A percentile compares a stretch with the other conserved stretches of the same genome.
phyloP scores from a whole-genome alignment of 2,797 vertebrate genomes.

The Valencia hispanica region DNA sequence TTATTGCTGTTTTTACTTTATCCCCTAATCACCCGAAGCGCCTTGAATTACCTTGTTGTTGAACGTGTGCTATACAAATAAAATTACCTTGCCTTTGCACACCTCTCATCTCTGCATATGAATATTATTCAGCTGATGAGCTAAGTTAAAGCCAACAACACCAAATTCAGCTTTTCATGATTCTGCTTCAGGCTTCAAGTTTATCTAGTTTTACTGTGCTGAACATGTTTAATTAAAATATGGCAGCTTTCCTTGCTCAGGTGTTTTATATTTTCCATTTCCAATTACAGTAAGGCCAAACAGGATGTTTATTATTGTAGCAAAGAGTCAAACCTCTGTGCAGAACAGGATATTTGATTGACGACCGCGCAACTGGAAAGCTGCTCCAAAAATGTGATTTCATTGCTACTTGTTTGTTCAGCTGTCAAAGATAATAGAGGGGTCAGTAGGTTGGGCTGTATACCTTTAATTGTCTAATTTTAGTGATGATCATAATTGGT shows the following conservation, averaged over 20 bases:
- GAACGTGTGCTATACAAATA: too few relatives aligned
- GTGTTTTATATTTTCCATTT: not conserved
- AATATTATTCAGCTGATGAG: not conserved
- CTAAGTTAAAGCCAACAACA: not conserved
- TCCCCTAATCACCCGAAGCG: too few relatives aligned
- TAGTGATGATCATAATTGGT: not conserved
- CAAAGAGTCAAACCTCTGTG: not conserved
- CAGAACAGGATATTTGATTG: not conserved
- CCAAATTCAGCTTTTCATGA: not conserved
- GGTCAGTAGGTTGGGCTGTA: not conserved
- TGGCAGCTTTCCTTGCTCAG: not conserved
- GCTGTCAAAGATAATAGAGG: not conserved
- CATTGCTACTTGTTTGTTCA: conserved; percentile 4
- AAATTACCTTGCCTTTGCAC: too few relatives aligned
- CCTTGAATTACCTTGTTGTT: too few relatives aligned
- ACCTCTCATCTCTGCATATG: not conserved
- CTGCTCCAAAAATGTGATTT: not conserved
- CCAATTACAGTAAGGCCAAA: not conserved
- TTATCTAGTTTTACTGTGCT: not conserved
- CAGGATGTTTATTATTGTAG: not conserved
- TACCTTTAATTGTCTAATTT: not conserved
- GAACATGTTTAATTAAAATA: not conserved
- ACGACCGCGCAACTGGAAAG: not conserved
- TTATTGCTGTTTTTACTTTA: too few relatives aligned
- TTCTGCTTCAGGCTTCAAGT: not conserved